Evolutionary conservation across 2,113 vertebrate genomes (phyloP), one percentile per base, ranked within the genome.

Genomic region (Emydocephalus ijimae): DNA sequence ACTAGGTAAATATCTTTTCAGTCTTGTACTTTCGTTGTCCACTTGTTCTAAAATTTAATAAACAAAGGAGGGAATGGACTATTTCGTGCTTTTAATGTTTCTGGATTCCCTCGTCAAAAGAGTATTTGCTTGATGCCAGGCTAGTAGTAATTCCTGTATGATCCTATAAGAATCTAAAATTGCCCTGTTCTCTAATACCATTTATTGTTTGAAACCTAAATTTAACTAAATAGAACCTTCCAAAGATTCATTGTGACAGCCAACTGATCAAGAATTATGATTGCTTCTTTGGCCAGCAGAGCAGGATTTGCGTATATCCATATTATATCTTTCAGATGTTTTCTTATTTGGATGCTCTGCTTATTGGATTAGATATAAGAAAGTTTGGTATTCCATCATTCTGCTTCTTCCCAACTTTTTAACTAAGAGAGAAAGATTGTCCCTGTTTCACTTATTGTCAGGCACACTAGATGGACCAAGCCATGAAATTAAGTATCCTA

Each of bases 1-100:
- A 96, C 98, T 99, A 98, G 98, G 98, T 99, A 96, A 97, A 93
- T 91, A 1, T 54, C n/a, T 93, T 94, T 74, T 74, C 21, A 9
- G 24, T 5, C 55, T 0, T 24, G 0, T 10, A 39, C 15, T 43
- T 21, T 23, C 4, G 23, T 34, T 48, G 74, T 21, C 3, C 1
- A 2, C 87, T 29, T 26, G 18, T 89, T 81, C 34, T 92, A 43
- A 92, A 69, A n/a, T 5, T 26, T 92, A 29, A 54, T 88, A 11
- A 50, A 4, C 1, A 43, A n/a, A 34, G 55, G 85, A 87, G 55
- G 34, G 4, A 59, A 54, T 39, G n/a, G 18, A 29, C 86, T 11
- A 3, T 45, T 48, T 87, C 5, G 18, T 3, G 23, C 87, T 81
- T 89, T 87, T 26, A 29, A 34, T 88, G n/a, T 88, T 12, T 54